Evolutionary conservation across 30 jellyfish, hydroid and myxozoan species (phyloP).

Genomic region (Chironex yamaguchii): DNA sequence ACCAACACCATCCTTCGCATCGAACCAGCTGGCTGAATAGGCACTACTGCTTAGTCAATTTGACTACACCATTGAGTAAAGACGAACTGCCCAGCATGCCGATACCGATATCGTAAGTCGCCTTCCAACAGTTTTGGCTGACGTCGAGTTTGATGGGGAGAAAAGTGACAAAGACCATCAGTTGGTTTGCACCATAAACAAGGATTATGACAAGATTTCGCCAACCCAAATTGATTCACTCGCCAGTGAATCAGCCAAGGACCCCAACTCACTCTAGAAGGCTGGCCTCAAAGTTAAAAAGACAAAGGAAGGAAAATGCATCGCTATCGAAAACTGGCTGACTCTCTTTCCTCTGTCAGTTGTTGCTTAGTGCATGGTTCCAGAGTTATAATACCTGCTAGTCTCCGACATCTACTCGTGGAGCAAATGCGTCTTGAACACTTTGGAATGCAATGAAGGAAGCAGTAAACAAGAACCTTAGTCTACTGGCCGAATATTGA

Average conservation of each 20-base stretch:
- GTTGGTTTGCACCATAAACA: neutral
- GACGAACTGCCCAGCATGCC: constrained; percentile 33
- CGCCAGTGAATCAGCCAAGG: constrained; percentile 21
- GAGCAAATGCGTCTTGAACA: constrained; percentile 53
- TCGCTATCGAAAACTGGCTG: constrained; percentile 7
- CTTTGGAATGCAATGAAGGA: constrained; percentile 50
- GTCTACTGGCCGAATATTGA: constrained; percentile 66
- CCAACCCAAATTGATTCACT: constrained; percentile 27
- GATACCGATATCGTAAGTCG: constrained; percentile 31
- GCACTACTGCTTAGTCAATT: constrained; percentile 38
- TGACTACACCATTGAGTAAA: constrained; percentile 37
- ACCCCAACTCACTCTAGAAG: constrained; percentile 24
- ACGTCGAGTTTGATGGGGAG: constrained; percentile 29
- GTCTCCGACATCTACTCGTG: constrained; percentile 6
- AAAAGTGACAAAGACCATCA: constrained; percentile 2
- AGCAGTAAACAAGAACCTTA: constrained; percentile 35
- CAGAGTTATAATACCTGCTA: constrained; percentile 8
- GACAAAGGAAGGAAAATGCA: neutral
- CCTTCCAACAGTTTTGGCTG: constrained; percentile 24
- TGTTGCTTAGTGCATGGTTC: constrained; percentile 31
- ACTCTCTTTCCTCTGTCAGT: neutral
- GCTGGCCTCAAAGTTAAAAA: constrained; percentile 18
- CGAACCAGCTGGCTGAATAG: constrained; percentile 41
- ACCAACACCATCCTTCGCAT: constrained; percentile 34
- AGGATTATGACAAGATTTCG: neutral